A percentile compares a stretch with the other conserved stretches of the same genome.
Conservation (phyloP, 1,140 invertebrate genomes). For the Drosophila rhopaloa region DNA sequence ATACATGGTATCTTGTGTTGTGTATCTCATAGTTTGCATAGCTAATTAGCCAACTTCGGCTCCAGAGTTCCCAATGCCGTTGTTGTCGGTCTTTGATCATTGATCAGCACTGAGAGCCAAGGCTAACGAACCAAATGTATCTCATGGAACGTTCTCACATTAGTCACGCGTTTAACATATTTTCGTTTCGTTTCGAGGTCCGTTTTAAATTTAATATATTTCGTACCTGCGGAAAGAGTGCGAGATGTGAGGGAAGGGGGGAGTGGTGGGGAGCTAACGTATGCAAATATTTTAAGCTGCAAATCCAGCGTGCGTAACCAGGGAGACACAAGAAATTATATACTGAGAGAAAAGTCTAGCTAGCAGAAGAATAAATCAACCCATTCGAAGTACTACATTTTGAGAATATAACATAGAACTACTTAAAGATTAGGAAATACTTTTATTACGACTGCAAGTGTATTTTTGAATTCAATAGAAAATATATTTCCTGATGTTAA, state of each 20-base stretch:
- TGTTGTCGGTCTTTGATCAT: conserved; percentile 68
- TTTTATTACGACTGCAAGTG: too few relatives aligned
- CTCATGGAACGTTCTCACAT: conserved; percentile 78
- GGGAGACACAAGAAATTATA: conserved; percentile 30
- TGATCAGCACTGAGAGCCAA: conserved; percentile 56
- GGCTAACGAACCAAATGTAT: conserved; percentile 76
- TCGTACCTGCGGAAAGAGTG: conserved; percentile 38
- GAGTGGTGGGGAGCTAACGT: conserved; percentile 15
- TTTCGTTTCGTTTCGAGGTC: conserved; percentile 71
- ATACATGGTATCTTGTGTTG: conserved; percentile 73
- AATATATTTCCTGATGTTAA: too few relatives aligned
- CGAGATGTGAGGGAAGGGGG: background rate
- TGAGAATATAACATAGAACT: too few relatives aligned
- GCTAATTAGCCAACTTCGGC: conserved; percentile 70
- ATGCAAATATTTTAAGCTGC: conserved; percentile 76
- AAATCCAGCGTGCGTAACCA: conserved; percentile 75
- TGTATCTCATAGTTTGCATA: conserved; percentile 83
- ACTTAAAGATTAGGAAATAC: too few relatives aligned
- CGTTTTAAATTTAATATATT: conserved; percentile 80
- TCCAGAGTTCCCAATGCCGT: conserved; percentile 18
- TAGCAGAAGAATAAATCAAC: too few relatives aligned
- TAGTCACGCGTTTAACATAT: conserved; percentile 83
- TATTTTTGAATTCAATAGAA: too few relatives aligned
- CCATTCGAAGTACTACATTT: too few relatives aligned
- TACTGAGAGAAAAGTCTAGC: background rate